Evolutionary conservation across 1,140 invertebrate genomes (phyloP).

Genomic region (Diorhabda elongata): DNA sequence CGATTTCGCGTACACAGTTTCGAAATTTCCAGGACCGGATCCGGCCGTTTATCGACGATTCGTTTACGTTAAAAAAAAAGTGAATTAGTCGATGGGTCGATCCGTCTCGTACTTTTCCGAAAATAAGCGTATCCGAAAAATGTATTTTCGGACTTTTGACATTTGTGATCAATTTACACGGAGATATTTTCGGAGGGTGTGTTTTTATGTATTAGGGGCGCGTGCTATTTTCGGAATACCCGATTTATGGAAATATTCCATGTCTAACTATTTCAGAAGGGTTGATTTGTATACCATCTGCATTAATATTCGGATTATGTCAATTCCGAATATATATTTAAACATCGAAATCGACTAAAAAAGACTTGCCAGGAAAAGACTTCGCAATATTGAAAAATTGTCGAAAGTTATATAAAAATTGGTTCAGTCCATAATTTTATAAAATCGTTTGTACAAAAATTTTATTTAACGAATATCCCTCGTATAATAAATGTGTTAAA

Average conservation of each 20-base stretch:
- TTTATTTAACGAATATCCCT: too few relatives aligned
- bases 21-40: neutral
- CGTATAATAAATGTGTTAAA: too few relatives aligned
- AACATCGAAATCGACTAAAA: too few relatives aligned
- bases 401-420: too few relatives aligned
- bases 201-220: slow-evolving; percentile 1
- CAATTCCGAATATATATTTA: too few relatives aligned
- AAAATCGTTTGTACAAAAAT: too few relatives aligned
- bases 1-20: neutral
- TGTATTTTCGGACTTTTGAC: neutral
- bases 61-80: too few relatives aligned
- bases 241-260: neutral
- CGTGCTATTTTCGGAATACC: neutral
- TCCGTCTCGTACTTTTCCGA: neutral
- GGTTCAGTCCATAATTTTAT: too few relatives aligned
- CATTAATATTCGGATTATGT: too few relatives aligned
- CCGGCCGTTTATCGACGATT: neutral
- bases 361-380: too few relatives aligned
- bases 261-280: neutral
- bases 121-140: neutral
- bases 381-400: too few relatives aligned
- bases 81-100: too few relatives aligned
- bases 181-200: neutral
- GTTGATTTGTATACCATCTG: neutral
- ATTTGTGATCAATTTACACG: slow-evolving; percentile 1